Percentiles rank a stretch among this genome's conserved stretches.
These are phyloP conservation scores for Chloebia gouldiae DNA, from an alignment of 2,113 vertebrate species.

Conservation along the genomic window DNA sequence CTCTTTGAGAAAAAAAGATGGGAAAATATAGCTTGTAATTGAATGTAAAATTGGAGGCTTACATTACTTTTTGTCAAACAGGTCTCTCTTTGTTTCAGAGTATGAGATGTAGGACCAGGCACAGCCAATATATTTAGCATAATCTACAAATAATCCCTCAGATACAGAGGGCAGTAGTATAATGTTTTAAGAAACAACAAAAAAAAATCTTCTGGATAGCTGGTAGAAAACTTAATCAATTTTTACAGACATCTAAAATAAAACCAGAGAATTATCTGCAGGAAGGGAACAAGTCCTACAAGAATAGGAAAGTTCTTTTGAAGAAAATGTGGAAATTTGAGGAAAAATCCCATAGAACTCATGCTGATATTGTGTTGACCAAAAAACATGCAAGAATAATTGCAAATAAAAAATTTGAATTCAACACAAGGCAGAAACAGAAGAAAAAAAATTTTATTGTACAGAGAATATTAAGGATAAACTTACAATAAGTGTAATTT, in stretches of 20 bases:
- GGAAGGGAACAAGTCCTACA: not conserved
- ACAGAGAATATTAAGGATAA: not conserved
- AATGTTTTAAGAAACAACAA: not conserved
- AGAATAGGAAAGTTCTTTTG: not conserved
- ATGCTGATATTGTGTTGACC: not conserved
- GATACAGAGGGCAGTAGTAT: not conserved
- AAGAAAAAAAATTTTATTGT: not conserved
- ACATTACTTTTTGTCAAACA: not conserved
- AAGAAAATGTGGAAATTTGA: not conserved
- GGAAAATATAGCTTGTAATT: not conserved
- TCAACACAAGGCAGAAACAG: not conserved
- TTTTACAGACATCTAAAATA: not conserved
- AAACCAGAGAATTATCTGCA: not conserved
- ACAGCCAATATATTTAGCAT: not conserved
- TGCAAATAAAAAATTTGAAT: not conserved
- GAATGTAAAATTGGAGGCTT: not conserved
- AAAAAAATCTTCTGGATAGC: not conserved
- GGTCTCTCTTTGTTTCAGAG: not conserved
- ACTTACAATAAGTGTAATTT: not conserved
- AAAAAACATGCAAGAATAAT: not conserved
- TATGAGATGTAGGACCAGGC: not conserved
- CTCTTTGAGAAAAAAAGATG: not conserved
- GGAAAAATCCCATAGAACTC: not conserved
- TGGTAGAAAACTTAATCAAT: not conserved
- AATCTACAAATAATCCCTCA: not conserved